These are phyloP conservation scores for Ophion slaviceki DNA, from an alignment of 2,888 invertebrate genomes.

Conservation along the genomic window DNA sequence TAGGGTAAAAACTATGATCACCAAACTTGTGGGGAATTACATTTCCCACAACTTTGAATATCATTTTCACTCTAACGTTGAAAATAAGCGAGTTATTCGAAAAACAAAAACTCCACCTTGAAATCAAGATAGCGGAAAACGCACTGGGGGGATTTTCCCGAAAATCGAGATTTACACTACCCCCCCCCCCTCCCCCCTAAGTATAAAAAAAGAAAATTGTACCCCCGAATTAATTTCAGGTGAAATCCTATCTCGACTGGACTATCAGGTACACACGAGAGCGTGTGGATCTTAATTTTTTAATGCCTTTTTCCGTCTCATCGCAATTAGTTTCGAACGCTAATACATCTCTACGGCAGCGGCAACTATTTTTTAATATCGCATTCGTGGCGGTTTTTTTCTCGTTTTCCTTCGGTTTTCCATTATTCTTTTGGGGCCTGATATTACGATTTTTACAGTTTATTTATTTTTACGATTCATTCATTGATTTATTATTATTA, in stretches of 20 bases:
- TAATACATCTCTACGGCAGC: background rate
- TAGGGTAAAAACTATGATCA: too few relatives aligned
- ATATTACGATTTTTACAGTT: slow-evolving; percentile 7
- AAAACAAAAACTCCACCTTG: too few relatives aligned
- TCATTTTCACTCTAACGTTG: too few relatives aligned
- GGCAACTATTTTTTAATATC: background rate
- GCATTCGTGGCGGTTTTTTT: background rate
- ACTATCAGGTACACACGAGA: background rate
- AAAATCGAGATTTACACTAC: background rate
- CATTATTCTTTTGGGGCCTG: slow-evolving; percentile 9
- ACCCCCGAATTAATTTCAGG: too few relatives aligned
- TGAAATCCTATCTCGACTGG: too few relatives aligned
- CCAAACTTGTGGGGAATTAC: too few relatives aligned
- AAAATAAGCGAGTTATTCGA: too few relatives aligned
- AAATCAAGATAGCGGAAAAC: too few relatives aligned
- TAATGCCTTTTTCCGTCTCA: background rate
- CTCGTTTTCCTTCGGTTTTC: background rate
- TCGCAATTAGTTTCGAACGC: background rate
- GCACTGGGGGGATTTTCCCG: too few relatives aligned
- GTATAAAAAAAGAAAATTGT: too few relatives aligned
- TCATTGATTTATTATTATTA: background rate
- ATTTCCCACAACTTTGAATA: too few relatives aligned
- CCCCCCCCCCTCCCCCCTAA: background rate
- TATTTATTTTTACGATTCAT: background rate
- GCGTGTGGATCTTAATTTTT: background rate